Evolutionary conservation across 2,113 vertebrate species (phyloP).

Genomic region (Columbina picui): DNA sequence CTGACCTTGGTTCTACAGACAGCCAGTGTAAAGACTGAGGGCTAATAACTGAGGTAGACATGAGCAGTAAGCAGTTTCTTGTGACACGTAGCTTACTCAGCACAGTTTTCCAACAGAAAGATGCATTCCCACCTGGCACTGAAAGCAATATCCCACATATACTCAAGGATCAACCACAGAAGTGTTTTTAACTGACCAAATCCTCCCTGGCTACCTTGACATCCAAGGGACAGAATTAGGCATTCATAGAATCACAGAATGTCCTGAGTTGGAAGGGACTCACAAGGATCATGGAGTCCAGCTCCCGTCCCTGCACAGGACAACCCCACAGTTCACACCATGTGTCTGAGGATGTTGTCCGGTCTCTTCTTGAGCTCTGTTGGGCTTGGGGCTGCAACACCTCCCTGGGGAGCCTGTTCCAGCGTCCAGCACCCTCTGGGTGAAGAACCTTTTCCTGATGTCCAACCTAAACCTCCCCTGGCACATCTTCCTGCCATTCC

Average conservation of each 20-base stretch:
- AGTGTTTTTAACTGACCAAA: background rate
- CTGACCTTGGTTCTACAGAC: background rate
- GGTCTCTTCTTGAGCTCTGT: too few relatives aligned
- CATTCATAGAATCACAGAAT: background rate
- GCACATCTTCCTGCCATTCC: too few relatives aligned
- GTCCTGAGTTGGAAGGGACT: too few relatives aligned
- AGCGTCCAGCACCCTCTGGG: too few relatives aligned
- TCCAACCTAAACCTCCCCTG: too few relatives aligned
- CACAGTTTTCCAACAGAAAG: background rate
- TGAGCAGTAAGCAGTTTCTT: background rate
- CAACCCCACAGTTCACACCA: too few relatives aligned
- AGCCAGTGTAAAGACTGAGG: background rate
- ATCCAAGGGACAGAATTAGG: background rate
- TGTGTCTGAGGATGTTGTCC: too few relatives aligned
- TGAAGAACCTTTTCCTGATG: too few relatives aligned
- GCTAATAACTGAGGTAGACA: background rate
- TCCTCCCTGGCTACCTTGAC: background rate
- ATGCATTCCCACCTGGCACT: background rate
- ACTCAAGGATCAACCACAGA: background rate
- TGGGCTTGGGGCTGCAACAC: too few relatives aligned
- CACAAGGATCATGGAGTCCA: too few relatives aligned
- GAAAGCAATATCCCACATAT: background rate
- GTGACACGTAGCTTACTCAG: background rate
- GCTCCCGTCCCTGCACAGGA: too few relatives aligned
- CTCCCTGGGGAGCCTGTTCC: too few relatives aligned